Conservation (phyloP, 2,797 vertebrate species). For the Ambastaia sidthimunki region DNA sequence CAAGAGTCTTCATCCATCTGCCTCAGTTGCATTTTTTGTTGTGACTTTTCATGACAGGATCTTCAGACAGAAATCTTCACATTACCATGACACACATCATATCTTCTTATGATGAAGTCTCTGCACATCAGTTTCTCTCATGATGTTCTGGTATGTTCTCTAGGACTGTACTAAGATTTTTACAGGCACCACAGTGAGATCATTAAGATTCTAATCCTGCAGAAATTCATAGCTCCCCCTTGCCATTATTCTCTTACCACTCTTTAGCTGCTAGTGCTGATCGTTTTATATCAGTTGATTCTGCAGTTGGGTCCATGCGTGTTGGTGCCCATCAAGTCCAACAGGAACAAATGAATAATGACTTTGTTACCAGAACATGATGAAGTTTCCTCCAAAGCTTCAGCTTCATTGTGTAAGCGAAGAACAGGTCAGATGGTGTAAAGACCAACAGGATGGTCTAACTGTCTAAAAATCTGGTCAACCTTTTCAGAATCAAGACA, state of each 20-base stretch:
- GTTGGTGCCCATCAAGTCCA: slow-evolving; percentile 14
- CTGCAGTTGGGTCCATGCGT: not conserved
- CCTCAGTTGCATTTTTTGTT: not conserved
- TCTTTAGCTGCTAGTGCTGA: not conserved
- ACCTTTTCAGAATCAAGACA: not conserved
- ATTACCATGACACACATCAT: not conserved
- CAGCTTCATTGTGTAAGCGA: not conserved
- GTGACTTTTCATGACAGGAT: not conserved
- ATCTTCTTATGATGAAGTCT: not conserved
- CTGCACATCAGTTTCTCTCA: not conserved
- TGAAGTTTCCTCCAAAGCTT: slow-evolving; percentile 8
- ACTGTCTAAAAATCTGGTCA: not conserved
- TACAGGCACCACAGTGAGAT: not conserved
- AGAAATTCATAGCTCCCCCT: not conserved
- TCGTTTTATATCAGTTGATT: not conserved
- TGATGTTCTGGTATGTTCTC: not conserved
- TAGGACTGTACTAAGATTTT: not conserved
- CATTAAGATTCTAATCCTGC: not conserved
- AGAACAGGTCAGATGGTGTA: not conserved
- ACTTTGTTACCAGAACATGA: not conserved
- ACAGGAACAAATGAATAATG: not conserved
- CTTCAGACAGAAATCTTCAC: not conserved
- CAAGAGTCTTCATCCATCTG: slow-evolving; percentile 4
- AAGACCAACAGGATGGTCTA: not conserved
- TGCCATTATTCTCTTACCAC: not conserved